Conservation (phyloP, 1,140 invertebrate genomes). For the Oppia nitens region DNA sequence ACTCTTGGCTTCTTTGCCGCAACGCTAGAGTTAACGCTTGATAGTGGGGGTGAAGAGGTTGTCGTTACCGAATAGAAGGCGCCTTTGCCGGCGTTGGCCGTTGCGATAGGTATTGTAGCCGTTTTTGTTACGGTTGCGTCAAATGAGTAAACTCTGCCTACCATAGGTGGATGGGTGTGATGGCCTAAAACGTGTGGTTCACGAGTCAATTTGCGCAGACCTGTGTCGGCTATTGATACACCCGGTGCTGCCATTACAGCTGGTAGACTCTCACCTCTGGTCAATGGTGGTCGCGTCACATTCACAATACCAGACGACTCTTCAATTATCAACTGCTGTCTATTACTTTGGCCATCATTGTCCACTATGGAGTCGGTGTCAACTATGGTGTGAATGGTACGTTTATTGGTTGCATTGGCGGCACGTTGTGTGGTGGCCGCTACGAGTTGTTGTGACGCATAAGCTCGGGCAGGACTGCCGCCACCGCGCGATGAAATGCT, state of each 20-base stretch:
- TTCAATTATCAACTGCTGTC: constrained; percentile 7
- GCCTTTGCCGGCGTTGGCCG: not conserved
- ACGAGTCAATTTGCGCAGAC: constrained; percentile 14
- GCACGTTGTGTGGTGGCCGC: not conserved
- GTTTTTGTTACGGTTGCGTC: constrained; percentile 40
- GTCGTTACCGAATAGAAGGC: not conserved
- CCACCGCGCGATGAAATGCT: not conserved
- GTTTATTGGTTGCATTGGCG: not conserved
- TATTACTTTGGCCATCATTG: not conserved
- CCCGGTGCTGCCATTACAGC: constrained; percentile 36
- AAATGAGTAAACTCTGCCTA: constrained; percentile 70
- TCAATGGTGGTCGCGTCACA: constrained; percentile 48
- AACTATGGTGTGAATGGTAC: constrained; percentile 7
- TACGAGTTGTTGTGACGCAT: constrained; percentile 3
- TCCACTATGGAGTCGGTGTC: not conserved
- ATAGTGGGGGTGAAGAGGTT: not conserved
- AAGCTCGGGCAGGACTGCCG: constrained; percentile 8
- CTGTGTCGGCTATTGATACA: not conserved
- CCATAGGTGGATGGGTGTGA: constrained; percentile 22
- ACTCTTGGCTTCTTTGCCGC: constrained; percentile 3
- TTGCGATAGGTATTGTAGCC: not conserved
- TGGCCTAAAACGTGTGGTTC: not conserved
- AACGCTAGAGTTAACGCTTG: not conserved
- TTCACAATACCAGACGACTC: not conserved
- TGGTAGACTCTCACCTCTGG: constrained; percentile 72